Conservation (phyloP, 1,140 invertebrate species). For the Trachymyrmex cornetzi region DNA sequence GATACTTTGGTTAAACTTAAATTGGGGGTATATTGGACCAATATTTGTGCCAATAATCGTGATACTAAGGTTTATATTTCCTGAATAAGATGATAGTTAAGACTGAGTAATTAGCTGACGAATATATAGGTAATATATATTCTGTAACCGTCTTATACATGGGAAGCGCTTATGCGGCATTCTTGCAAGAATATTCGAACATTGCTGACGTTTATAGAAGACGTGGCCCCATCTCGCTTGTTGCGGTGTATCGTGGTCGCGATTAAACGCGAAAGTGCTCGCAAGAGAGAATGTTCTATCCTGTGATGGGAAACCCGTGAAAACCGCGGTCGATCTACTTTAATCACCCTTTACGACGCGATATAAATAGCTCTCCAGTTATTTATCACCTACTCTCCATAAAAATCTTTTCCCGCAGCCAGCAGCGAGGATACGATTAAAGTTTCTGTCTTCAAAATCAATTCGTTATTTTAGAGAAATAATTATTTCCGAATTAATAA, state of each 20-base stretch:
- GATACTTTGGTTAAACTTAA: too few relatives aligned
- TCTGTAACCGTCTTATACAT: conserved; percentile 6
- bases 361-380: conserved; percentile 62
- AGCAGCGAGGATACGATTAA: neutral
- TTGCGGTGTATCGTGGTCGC: neutral
- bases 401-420: conserved; percentile 20
- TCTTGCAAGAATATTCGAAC: conserved; percentile 46
- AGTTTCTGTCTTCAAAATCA: neutral
- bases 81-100: neutral
- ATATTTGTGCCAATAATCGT: too few relatives aligned
- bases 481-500: neutral
- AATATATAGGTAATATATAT: neutral
- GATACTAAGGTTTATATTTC: neutral
- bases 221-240: neutral
- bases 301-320: conserved; percentile 27
- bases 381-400: conserved; percentile 51
- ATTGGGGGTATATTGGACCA: too few relatives aligned
- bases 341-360: conserved; percentile 60
- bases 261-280: conserved; percentile 8
- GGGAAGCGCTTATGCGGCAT: conserved; percentile 11
- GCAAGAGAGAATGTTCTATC: conserved; percentile 34
- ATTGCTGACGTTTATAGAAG: conserved; percentile 38
- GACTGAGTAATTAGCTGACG: neutral
- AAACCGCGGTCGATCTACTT: conserved; percentile 61
- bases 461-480: conserved; percentile 7